These are phyloP conservation scores for Pemphredon lugubris DNA, from an alignment of 2,888 invertebrate genomes.

Conservation along the genomic window DNA sequence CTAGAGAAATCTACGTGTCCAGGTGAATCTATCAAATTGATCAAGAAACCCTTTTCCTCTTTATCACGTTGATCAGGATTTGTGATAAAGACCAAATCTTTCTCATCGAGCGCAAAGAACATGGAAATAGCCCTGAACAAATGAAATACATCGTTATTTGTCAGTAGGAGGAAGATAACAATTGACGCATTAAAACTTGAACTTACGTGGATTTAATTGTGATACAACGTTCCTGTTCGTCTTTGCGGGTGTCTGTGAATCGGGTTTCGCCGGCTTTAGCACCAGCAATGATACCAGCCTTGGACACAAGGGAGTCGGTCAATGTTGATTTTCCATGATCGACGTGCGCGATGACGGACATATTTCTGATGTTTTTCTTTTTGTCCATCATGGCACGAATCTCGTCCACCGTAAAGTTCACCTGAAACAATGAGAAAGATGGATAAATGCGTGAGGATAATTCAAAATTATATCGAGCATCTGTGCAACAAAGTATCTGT, in stretches of 20 bases:
- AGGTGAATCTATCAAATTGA: slow-evolving; percentile 99
- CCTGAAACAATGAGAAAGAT: slow-evolving; percentile 84
- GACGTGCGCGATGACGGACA: slow-evolving; percentile 99
- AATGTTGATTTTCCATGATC: slow-evolving; percentile 99
- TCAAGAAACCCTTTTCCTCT: slow-evolving; percentile 97
- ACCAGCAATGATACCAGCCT: slow-evolving; percentile 99
- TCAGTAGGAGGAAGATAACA: background rate
- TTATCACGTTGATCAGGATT: slow-evolving; percentile 95
- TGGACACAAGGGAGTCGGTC: slow-evolving; percentile 99
- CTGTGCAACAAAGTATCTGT: slow-evolving; percentile 16
- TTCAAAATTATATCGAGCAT: background rate
- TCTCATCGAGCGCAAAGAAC: slow-evolving; percentile 98
- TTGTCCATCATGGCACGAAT: slow-evolving; percentile 99
- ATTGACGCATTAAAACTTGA: background rate
- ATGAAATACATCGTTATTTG: slow-evolving; percentile 34
- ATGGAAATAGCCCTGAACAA: slow-evolving; percentile 96
- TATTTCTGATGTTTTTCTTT: slow-evolving; percentile 99
- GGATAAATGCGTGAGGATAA: background rate
- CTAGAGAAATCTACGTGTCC: slow-evolving; percentile 99
- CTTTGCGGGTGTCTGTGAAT: slow-evolving; percentile 99
- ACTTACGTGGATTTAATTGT: slow-evolving; percentile 99
- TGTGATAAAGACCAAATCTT: slow-evolving; percentile 96
- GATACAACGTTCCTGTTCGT: slow-evolving; percentile 99
- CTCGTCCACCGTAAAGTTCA: slow-evolving; percentile 99
- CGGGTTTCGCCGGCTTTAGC: slow-evolving; percentile 99